phyloP scores from a whole-genome alignment of 2,888 invertebrate species.

The Salpingus planirostris region DNA sequence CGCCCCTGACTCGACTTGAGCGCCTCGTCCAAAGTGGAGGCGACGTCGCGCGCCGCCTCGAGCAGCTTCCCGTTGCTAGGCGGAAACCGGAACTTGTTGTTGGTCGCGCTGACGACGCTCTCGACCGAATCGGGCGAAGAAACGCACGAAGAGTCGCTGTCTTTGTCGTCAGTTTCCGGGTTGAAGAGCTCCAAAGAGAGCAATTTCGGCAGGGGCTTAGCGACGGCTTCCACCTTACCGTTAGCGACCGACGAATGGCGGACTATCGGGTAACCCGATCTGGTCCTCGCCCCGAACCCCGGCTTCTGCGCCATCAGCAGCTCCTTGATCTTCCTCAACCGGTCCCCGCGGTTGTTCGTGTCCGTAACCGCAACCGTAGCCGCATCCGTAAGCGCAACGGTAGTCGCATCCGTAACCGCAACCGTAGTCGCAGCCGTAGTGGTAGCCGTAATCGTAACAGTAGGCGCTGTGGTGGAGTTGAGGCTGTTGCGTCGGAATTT shows the following conservation, averaged over 20 bases:
- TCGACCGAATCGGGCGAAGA: conserved; percentile 83
- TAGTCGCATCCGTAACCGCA: conserved; percentile 17
- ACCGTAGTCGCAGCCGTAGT: conserved; percentile 19
- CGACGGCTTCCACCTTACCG: conserved; percentile 52
- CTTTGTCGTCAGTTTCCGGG: conserved; percentile 83
- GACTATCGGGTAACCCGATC: conserved; percentile 60
- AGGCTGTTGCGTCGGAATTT: conserved; percentile 33
- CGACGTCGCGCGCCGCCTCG: conserved; percentile 58
- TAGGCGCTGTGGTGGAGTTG: conserved; percentile 23
- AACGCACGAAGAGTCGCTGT: conserved; percentile 80
- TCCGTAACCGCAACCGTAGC: conserved; percentile 16
- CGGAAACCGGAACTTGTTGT: conserved; percentile 26
- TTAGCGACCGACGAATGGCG: conserved; percentile 51
- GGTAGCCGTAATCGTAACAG: conserved; percentile 15
- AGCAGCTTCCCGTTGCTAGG: conserved; percentile 44
- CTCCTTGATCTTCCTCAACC: conserved; percentile 62
- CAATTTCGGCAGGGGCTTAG: conserved; percentile 63
- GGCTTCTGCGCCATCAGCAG: conserved; percentile 60
- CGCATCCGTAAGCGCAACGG: too few relatives aligned
- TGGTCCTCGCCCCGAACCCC: conserved; percentile 50
- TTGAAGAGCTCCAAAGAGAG: conserved; percentile 78
- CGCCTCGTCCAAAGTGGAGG: conserved; percentile 57
- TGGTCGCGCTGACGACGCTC: conserved; percentile 47
- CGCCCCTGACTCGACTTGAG: conserved; percentile 58
- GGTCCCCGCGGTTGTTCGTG: conserved; percentile 47